These are phyloP conservation scores for Didymodactylos carnosus DNA, from an alignment of 2,888 invertebrate species.

Conservation along the genomic window DNA sequence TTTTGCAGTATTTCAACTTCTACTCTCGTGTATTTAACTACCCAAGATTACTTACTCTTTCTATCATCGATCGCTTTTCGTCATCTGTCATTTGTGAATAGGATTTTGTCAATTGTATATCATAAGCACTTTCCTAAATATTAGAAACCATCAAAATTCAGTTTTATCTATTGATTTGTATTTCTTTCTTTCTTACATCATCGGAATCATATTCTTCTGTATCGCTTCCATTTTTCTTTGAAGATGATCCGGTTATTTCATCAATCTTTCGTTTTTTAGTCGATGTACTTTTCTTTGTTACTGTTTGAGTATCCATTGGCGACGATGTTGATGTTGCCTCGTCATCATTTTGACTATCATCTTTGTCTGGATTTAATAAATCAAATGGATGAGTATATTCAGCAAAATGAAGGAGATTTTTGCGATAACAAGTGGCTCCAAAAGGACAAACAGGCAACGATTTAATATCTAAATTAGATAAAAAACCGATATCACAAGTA, in stretches of 20 bases:
- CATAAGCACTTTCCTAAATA: slow-evolving; percentile 17
- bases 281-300: background rate
- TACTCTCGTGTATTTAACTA: no score
- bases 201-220: slow-evolving; percentile 22
- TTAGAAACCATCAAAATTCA: no score
- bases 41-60: slow-evolving; percentile 16
- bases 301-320: no score
- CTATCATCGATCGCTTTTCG: slow-evolving; percentile 23
- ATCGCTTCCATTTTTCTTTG: slow-evolving; percentile 18
- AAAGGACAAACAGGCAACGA: slow-evolving; percentile 21
- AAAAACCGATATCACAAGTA: no score
- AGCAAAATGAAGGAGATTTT: slow-evolving; percentile 25
- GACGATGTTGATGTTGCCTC: background rate
- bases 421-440: slow-evolving; percentile 24
- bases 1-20: no score
- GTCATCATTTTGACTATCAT: background rate
- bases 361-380: background rate
- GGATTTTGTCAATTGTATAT: slow-evolving; percentile 22
- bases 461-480: no score
- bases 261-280: background rate
- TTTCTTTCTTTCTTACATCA: slow-evolving; percentile 18
- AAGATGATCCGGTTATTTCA: no score
- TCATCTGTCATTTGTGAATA: slow-evolving; percentile 23
- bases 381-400: slow-evolving; percentile 23
- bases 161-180: slow-evolving; percentile 14